These are phyloP conservation scores for Corydoras sp. DNA, from an alignment of 2,113 vertebrate genomes.

Conservation along the genomic window DNA sequence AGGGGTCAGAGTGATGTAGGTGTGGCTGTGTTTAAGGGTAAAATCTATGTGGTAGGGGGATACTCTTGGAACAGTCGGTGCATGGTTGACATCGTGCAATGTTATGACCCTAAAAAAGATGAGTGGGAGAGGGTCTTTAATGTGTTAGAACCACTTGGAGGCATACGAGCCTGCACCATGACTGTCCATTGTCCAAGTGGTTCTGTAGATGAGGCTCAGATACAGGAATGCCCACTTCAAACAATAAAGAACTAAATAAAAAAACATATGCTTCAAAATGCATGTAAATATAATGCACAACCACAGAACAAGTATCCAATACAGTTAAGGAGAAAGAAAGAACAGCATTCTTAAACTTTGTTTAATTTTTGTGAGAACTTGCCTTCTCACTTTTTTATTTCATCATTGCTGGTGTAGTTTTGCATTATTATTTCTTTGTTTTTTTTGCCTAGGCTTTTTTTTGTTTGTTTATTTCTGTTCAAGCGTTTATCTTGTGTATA, in stretches of 20 bases:
- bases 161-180: constrained; percentile 71
- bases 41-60: constrained; percentile 72
- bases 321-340: too few relatives aligned
- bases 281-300: background rate
- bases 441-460: too few relatives aligned
- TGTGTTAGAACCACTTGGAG: constrained; percentile 71
- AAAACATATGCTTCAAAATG: too few relatives aligned
- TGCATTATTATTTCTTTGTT: too few relatives aligned
- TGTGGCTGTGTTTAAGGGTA: constrained; percentile 64
- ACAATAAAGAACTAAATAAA: constrained; percentile 52
- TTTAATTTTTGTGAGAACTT: too few relatives aligned
- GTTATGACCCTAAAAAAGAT: constrained; percentile 66
- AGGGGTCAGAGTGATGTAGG: constrained; percentile 72
- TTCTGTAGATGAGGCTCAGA: constrained; percentile 59
- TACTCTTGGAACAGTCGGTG: constrained; percentile 78
- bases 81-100: constrained; percentile 75
- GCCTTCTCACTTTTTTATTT: too few relatives aligned
- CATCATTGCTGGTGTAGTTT: too few relatives aligned
- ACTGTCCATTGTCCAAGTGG: constrained; percentile 67
- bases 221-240: constrained; percentile 63
- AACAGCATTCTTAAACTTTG: too few relatives aligned
- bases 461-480: too few relatives aligned
- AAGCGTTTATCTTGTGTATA: too few relatives aligned
- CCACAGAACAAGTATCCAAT: background rate
- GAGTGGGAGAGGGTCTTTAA: constrained; percentile 70